A percentile compares a stretch with the other conserved stretches of the same genome.
phyloP scores from a whole-genome alignment of 2,113 vertebrate genomes.

The Myodes glareolus region DNA sequence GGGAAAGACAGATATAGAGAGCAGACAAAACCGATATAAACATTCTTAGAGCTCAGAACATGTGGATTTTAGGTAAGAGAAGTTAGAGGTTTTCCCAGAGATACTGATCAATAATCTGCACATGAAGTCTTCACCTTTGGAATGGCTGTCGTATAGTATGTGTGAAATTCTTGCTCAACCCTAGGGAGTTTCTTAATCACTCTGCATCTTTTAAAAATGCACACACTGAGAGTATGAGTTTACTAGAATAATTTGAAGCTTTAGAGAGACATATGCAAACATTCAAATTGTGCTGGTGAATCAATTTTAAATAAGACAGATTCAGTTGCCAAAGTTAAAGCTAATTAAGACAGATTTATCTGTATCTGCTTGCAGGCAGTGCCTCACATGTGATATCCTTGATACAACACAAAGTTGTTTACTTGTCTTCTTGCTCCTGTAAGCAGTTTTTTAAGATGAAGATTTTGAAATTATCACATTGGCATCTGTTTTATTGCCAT shows the following conservation, averaged over 20 bases:
- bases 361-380: neutral
- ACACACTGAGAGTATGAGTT: neutral
- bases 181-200: neutral
- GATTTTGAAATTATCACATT: neutral
- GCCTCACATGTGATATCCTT: neutral
- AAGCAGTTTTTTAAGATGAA: neutral
- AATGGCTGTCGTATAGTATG: neutral
- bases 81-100: neutral
- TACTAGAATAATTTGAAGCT: conserved; percentile 31
- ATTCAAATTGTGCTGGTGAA: neutral
- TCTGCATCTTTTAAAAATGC: neutral
- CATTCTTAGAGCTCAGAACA: neutral
- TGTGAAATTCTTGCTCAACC: neutral
- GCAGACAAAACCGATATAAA: conserved; percentile 39
- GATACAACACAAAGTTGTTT: neutral
- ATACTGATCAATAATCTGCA: neutral
- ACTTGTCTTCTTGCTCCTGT: neutral
- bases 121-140: neutral
- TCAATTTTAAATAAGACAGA: neutral
- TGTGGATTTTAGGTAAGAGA: neutral
- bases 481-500: conserved; percentile 9
- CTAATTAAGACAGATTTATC: neutral
- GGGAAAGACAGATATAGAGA: neutral
- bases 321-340: neutral
- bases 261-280: neutral